phyloP scores from a whole-genome alignment of 2,113 vertebrate genomes.

The Scopus umbretta region DNA sequence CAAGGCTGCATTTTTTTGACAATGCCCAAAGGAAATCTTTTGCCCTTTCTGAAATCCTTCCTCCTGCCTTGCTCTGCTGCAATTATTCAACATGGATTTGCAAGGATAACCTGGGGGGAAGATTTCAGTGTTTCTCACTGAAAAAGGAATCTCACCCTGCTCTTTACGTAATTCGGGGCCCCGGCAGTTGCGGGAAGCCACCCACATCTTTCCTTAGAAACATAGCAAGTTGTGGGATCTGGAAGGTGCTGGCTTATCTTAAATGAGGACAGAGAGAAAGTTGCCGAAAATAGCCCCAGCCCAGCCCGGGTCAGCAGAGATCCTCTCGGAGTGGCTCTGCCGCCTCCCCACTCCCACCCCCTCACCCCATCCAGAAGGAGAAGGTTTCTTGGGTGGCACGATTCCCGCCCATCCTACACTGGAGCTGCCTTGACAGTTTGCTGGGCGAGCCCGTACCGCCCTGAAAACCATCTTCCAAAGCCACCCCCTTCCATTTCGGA shows the following conservation, averaged over 20 bases:
- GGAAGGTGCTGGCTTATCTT: neutral
- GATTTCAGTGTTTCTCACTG: neutral
- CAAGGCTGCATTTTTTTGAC: neutral
- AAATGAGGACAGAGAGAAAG: neutral
- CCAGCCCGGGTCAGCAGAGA: neutral
- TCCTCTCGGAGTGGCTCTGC: fast-evolving
- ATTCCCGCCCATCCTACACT: neutral
- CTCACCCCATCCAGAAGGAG: neutral
- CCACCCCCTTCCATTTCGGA: fast-evolving
- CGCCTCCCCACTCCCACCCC: neutral
- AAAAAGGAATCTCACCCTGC: neutral
- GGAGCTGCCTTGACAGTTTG: neutral
- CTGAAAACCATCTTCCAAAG: neutral
- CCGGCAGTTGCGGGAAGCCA: neutral
- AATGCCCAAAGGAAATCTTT: constrained; percentile 11
- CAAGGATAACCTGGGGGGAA: neutral
- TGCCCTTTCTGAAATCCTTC: neutral
- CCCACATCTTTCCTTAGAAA: constrained; percentile 30
- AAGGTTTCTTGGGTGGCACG: neutral
- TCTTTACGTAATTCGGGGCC: neutral
- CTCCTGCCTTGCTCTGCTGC: neutral
- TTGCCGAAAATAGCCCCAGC: neutral
- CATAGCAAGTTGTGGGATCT: neutral
- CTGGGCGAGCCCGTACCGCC: neutral
- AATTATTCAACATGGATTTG: neutral